Conservation (phyloP, 2,888 invertebrate species). For the Drosophila mulleri region DNA sequence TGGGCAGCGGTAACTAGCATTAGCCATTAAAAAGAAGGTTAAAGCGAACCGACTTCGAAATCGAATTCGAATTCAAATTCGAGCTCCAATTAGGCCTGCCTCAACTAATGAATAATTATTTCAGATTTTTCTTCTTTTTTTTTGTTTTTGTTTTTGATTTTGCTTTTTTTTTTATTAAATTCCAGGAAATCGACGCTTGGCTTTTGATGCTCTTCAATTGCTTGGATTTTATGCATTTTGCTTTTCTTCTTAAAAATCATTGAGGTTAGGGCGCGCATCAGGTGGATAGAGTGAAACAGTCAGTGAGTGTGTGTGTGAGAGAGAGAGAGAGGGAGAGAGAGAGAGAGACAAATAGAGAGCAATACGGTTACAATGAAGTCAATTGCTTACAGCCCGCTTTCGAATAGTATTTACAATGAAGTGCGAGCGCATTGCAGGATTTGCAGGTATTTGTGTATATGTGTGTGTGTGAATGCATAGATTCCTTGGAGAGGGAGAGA, state of each 20-base stretch:
- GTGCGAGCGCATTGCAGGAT: slow-evolving; percentile 37
- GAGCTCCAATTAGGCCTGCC: background rate
- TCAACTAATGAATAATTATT: slow-evolving; percentile 3
- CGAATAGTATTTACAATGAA: slow-evolving; percentile 71
- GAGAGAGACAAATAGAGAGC: slow-evolving; percentile 30
- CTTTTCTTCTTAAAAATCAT: slow-evolving; percentile 14
- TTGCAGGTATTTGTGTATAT: background rate
- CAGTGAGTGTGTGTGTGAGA: background rate
- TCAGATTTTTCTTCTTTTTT: slow-evolving; percentile 13
- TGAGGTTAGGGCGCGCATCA: slow-evolving; percentile 39
- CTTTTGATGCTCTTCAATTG: slow-evolving; percentile 70
- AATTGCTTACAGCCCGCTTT: slow-evolving; percentile 37
- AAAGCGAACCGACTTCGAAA: slow-evolving; percentile 48
- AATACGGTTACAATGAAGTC: slow-evolving; percentile 36
- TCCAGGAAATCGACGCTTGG: slow-evolving; percentile 78
- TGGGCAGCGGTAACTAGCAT: slow-evolving; percentile 64
- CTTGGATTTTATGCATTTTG: slow-evolving; percentile 41
- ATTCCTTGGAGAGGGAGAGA: background rate
- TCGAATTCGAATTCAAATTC: slow-evolving; percentile 9
- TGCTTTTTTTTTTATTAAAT: slow-evolving; percentile 18
- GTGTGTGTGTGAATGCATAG: background rate
- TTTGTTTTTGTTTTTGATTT: slow-evolving; percentile 8
- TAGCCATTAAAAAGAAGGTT: slow-evolving; percentile 47
- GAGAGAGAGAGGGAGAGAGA: no score
- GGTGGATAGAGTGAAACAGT: slow-evolving; percentile 27